A percentile compares a stretch with the other conserved stretches of the same genome.
These are phyloP conservation scores for Atta cephalotes DNA, from an alignment of 1,140 invertebrate genomes.

Conservation along the genomic window DNA sequence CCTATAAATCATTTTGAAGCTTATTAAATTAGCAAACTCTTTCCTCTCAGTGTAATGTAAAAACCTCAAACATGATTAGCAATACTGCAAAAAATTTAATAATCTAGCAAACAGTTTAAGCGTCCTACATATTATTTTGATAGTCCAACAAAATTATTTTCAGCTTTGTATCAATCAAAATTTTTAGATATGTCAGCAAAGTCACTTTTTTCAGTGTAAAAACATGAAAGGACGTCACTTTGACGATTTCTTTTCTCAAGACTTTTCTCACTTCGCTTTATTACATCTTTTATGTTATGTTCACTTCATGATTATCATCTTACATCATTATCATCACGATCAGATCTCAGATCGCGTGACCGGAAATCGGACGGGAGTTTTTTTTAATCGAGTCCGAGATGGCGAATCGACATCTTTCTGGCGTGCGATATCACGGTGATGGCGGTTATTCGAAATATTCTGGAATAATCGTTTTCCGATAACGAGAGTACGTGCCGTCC, in stretches of 20 bases:
- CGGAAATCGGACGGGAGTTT: constrained; percentile 20
- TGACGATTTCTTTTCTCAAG: not conserved
- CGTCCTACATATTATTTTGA: too few relatives aligned
- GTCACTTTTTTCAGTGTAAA: not conserved
- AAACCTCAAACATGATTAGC: too few relatives aligned
- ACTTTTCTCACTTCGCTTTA: too few relatives aligned
- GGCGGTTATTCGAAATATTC: constrained; percentile 44
- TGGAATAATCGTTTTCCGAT: constrained; percentile 54
- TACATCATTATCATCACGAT: not conserved
- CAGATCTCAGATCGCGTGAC: not conserved
- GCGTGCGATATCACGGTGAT: constrained; percentile 8
- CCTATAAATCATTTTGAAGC: too few relatives aligned
- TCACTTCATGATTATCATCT: constrained; percentile 12
- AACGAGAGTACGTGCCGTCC: constrained; percentile 30
- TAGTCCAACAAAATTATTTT: too few relatives aligned
- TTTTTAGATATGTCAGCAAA: too few relatives aligned
- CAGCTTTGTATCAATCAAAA: too few relatives aligned
- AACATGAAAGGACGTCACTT: not conserved
- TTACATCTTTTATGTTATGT: not conserved
- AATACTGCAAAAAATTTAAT: too few relatives aligned
- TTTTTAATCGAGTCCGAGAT: constrained; percentile 11
- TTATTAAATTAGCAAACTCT: too few relatives aligned
- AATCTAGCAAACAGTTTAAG: too few relatives aligned
- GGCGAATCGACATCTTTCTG: constrained; percentile 25
- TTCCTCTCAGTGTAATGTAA: too few relatives aligned